Conservation (phyloP, 2,113 vertebrate species). For the Syngnathus typhle region DNA sequence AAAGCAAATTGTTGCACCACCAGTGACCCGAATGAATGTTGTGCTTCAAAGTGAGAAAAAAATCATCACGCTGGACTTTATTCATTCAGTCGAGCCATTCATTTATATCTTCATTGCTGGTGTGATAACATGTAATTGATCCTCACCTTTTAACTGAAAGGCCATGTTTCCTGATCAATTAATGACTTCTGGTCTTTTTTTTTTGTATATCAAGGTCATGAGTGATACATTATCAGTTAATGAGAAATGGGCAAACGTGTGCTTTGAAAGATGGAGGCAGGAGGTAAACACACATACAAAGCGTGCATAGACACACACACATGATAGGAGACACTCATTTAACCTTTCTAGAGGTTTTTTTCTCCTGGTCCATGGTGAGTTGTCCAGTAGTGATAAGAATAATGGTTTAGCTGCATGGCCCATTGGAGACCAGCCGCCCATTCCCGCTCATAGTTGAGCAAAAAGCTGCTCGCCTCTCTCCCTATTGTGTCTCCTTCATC, state of each 20-base stretch:
- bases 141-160: constrained; percentile 60
- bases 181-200: constrained; percentile 59
- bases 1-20: neutral
- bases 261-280: constrained; percentile 38
- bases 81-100: constrained; percentile 35
- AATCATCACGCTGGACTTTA: neutral
- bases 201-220: constrained; percentile 68
- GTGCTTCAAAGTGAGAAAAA: neutral
- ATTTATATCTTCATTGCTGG: constrained; percentile 27
- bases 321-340: constrained; percentile 45
- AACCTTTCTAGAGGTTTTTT: constrained; percentile 60
- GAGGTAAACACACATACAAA: constrained; percentile 51
- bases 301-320: constrained; percentile 22
- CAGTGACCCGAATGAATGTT: too few species aligned
- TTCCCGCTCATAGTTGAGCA: constrained; percentile 44
- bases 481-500: constrained; percentile 43
- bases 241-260: constrained; percentile 66
- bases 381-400: constrained; percentile 67
- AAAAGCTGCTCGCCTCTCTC: constrained; percentile 29
- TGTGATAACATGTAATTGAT: constrained; percentile 42
- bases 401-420: constrained; percentile 61
- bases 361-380: constrained; percentile 49
- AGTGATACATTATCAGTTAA: constrained; percentile 72
- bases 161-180: constrained; percentile 59
- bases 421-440: constrained; percentile 54